These are phyloP conservation scores for Chymomyza costata DNA, from an alignment of 1,140 invertebrate species.

Conservation along the genomic window DNA sequence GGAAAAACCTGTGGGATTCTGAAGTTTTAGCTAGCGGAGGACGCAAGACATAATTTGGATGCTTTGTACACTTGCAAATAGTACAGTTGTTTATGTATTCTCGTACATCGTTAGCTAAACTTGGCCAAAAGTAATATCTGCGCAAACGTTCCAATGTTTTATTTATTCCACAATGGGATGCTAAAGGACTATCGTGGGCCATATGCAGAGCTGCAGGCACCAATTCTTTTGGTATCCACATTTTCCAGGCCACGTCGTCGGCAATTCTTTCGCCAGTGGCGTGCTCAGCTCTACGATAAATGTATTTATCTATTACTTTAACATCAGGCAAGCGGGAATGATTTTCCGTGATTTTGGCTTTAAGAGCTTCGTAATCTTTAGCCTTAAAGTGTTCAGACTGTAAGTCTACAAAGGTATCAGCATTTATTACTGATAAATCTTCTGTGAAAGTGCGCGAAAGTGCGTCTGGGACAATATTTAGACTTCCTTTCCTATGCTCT, in stretches of 20 bases:
- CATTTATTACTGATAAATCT: not conserved
- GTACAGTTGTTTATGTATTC: constrained; percentile 1
- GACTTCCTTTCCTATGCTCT: too few species aligned
- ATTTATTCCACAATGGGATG: too few species aligned
- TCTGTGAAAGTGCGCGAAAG: not conserved
- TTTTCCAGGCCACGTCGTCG: too few species aligned
- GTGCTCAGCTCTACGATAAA: too few species aligned
- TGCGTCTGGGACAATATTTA: constrained; percentile 12
- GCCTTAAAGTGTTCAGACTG: not conserved
- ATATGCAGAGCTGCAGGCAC: too few species aligned
- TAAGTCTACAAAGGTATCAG: not conserved
- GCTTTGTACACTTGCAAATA: not conserved
- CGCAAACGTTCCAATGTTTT: too few species aligned
- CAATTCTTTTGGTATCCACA: too few species aligned
- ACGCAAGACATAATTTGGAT: too few species aligned
- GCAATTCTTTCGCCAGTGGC: too few species aligned
- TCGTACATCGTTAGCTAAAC: not conserved
- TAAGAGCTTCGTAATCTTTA: not conserved
- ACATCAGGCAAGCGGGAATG: not conserved
- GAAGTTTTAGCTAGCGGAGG: not conserved
- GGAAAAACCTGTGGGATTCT: not conserved
- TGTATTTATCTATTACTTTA: too few species aligned
- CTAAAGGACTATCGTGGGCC: too few species aligned
- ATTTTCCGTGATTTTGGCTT: not conserved
- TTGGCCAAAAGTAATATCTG: constrained; percentile 8